These are phyloP conservation scores for Cosmopolites sordidus DNA, from an alignment of 2,888 invertebrate species.

Conservation along the genomic window DNA sequence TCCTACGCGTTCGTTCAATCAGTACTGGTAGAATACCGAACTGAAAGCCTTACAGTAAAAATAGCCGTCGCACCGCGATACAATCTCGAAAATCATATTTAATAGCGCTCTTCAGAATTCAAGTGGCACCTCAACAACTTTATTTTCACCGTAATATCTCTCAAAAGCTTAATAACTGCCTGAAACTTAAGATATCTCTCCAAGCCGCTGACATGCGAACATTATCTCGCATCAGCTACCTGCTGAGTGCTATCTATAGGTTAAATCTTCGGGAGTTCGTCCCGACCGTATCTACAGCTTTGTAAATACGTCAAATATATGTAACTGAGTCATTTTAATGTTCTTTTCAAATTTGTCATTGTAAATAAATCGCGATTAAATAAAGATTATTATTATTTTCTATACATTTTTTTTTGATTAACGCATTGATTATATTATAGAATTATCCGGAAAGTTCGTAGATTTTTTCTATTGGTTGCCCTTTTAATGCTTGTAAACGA, in stretches of 20 bases:
- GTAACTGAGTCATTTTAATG: conserved; percentile 20
- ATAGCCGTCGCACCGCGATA: not conserved
- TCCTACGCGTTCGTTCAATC: no score
- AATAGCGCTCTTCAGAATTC: conserved; percentile 17
- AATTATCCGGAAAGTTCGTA: no score
- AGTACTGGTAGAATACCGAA: no score
- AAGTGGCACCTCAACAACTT: conserved; percentile 21
- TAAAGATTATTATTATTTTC: no score
- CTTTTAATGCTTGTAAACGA: no score
- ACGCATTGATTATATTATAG: no score
- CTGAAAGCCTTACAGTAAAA: no score
- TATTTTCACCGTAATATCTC: conserved; percentile 29
- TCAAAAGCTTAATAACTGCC: conserved; percentile 37
- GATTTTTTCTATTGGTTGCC: no score
- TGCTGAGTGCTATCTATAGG: conserved; percentile 34
- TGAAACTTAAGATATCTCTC: conserved; percentile 32
- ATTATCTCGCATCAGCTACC: conserved; percentile 36
- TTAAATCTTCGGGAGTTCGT: conserved; percentile 31
- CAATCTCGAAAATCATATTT: conserved; percentile 1
- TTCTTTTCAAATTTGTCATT: no score
- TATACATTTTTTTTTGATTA: no score
- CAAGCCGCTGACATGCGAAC: conserved; percentile 37
- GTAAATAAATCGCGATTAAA: no score
- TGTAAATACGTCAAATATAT: conserved; percentile 8
- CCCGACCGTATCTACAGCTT: no score